phyloP scores from a whole-genome alignment of 2,888 invertebrate genomes.

The Cantharis rufa region DNA sequence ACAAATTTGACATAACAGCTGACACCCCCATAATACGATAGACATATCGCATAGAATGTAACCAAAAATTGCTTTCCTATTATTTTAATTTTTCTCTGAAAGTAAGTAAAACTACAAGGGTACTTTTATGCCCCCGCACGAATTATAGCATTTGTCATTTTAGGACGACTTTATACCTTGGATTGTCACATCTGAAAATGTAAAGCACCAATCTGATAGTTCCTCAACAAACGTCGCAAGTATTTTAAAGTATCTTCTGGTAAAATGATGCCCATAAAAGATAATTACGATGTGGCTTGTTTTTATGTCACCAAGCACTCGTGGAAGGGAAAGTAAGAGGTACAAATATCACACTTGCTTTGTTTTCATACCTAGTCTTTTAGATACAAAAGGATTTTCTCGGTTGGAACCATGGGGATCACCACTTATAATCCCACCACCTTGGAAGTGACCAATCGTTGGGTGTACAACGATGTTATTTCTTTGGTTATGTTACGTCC shows the following conservation, averaged over 20 bases:
- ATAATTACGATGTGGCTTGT: constrained; percentile 95
- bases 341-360: background rate
- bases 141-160: background rate
- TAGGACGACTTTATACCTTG: background rate
- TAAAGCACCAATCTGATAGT: background rate
- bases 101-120: background rate
- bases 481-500: constrained; percentile 55
- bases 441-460: constrained; percentile 91
- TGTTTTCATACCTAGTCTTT: constrained; percentile 29
- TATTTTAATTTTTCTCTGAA: constrained; percentile 20
- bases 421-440: constrained; percentile 95
- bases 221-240: background rate
- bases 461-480: constrained; percentile 82
- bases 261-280: constrained; percentile 81
- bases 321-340: constrained; percentile 94
- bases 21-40: constrained; percentile 24
- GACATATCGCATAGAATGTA: constrained; percentile 4
- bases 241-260: background rate
- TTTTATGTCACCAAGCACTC: constrained; percentile 97
- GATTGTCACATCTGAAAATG: background rate
- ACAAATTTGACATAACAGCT: constrained; percentile 20
- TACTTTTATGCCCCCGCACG: background rate
- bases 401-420: constrained; percentile 92
- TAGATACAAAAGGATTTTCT: constrained; percentile 95
- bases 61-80: constrained; percentile 1